Evolutionary conservation across 2,888 invertebrate species (phyloP), one percentile per base, ranked within the genome.

Genomic region (Lasiommata megera): DNA sequence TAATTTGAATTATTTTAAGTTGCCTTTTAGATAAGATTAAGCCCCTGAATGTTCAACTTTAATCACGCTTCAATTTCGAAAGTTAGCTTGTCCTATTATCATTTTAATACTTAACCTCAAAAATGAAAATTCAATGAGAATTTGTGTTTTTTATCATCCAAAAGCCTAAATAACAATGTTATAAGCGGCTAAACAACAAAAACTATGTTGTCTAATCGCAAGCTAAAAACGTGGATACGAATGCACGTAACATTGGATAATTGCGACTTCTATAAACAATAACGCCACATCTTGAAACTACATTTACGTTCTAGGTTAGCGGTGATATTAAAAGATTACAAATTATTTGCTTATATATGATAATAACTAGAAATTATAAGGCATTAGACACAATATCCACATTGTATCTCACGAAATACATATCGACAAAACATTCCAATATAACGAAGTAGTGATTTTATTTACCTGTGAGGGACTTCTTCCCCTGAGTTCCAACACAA

Each of bases 401-500:
- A 11, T 3, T 43, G 54, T 82, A 82, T 79, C 69, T 77, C 73
- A 80, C 74, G 77, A 88, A 88, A 88, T 90, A 88, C 84, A 84
- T 90, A 89, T 90, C 88, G 90, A 90, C 87, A 87, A 90, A 90
- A 90, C 90, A 90, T 88, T 88, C 83, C 84, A 80, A 79, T 82
- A 80, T 62, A 83, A 75, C 69, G 78, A 80, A 82, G 82, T 80
- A 76, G 72, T 67, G 68, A 77, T 76, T 77, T 71, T 55, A 80
- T 94, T 94, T 93, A 98, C 98, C 93, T 97, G 95, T 82, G 94
- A 94, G 74, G 97, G 95, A 85, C 94, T 94, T 85, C 95, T 94
- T 88, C 98, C 98, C 82, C 98, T 93, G 92, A 96, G 95, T 92
- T 99, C 99, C 84, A 98, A 93, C 82, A 96, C 96, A 93, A 99